phyloP scores from a whole-genome alignment of 2,888 invertebrate species.

The Therioaphis trifolii region DNA sequence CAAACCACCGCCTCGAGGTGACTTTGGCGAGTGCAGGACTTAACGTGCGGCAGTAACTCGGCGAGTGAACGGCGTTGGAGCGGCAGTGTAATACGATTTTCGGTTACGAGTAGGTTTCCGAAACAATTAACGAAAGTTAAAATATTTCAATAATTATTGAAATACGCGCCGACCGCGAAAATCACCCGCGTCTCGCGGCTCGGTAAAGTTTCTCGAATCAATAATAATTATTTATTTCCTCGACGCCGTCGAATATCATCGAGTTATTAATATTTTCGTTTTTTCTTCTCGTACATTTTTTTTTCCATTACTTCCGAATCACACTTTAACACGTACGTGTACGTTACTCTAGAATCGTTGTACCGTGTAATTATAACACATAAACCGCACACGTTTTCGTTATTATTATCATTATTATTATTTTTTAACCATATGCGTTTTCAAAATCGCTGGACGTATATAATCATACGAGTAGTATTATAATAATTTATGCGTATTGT shows the following conservation, averaged over 20 bases:
- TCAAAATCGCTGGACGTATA: background rate
- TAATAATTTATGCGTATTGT: background rate
- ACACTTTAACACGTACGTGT: slow-evolving; percentile 10
- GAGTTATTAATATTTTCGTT: background rate
- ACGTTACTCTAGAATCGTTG: background rate
- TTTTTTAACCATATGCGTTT: background rate
- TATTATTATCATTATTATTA: background rate
- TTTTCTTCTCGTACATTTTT: background rate
- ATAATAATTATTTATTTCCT: slow-evolving; percentile 18
- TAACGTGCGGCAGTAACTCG: background rate
- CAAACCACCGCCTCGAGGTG: background rate
- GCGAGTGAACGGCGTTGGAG: background rate
- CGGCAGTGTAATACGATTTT: background rate
- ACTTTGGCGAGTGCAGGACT: background rate
- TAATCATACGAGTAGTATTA: background rate
- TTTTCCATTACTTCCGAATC: background rate
- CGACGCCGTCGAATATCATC: background rate
- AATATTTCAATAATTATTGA: slow-evolving; percentile 1
- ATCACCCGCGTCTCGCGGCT: background rate
- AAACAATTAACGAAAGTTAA: slow-evolving; percentile 18
- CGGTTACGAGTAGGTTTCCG: slow-evolving; percentile 21
- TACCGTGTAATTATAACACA: slow-evolving; percentile 9
- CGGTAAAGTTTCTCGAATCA: slow-evolving; percentile 15
- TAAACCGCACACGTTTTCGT: slow-evolving; percentile 29
- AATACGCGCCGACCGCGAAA: background rate